Base-by-base conservation (phyloP, 2,888 invertebrate species). In the Erebia aethiops region DNA sequence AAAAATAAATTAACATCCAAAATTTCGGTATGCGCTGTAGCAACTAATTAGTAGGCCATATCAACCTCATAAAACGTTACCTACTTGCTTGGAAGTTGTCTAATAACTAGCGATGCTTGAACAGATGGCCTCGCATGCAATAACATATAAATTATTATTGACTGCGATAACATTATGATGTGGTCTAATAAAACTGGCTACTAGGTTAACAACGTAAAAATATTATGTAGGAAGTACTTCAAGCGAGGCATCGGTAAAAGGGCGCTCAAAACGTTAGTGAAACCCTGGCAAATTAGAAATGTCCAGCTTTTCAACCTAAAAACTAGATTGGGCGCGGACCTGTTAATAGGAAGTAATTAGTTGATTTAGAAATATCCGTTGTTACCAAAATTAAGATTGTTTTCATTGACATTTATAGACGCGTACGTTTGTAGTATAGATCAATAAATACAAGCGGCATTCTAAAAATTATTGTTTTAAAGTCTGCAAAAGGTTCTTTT, bases 61-160 rank as follows among this genome's bases (percentile, higher is more conserved):
- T 9, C 16, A 41, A 43, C 43, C 16, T 61, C 61, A 69, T 49
- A 46, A 41, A 60, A 58, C 18, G 18, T 54, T 16, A 43, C 35
- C 35, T 41, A 35, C 60, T 16, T n/a, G 4, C 16, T 16, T 16
- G 11, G 46, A 35, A 46, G 43, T 61, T 61, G 61, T 61, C 61
- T 43, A 43, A 61, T 18, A 41, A 41, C 18, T 18, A 61, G 61
- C 61, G 61, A 61, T 43, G 61, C 61, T 61, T 61, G 60, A 61
- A 61, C 41, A 60, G 16, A 61, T 43, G 18, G 16, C 43, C 43
- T 61, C 10, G 5, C 61, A 43, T 43, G 43, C 61, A 46, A 61
- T 10, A 52, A 16, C 13, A 57, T 57, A 35, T 57, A 26, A 57
- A 26, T 21, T 21, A 57, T 26, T 13, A 57, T 54, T 11, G 57